Percentiles rank a stretch among this genome's conserved stretches.
These are phyloP conservation scores for Saimiri boliviensis DNA, from an alignment of 2,113 vertebrate species.

Conservation along the genomic window DNA sequence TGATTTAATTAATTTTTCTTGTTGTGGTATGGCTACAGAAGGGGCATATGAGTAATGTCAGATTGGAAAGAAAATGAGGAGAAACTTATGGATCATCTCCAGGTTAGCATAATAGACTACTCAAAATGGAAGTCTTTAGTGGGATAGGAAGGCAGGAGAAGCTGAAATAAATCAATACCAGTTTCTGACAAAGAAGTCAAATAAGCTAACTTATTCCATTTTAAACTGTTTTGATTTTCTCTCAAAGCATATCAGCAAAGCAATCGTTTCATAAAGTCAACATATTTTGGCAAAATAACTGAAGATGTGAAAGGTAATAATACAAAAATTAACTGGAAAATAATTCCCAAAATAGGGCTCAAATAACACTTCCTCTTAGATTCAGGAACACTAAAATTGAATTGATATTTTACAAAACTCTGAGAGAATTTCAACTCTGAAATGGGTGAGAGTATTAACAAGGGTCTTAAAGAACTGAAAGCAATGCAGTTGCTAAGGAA, in stretches of 20 bases:
- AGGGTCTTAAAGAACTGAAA: conserved; percentile 48
- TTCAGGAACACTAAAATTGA: conserved; percentile 34
- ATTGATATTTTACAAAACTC: conserved; percentile 27
- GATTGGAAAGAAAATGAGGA: not conserved
- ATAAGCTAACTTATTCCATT: not conserved
- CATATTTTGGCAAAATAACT: conserved; percentile 25
- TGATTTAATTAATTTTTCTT: not conserved
- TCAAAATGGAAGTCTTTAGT: not conserved
- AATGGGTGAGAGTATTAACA: conserved; percentile 19
- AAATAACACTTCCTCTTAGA: not conserved
- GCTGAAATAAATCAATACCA: not conserved
- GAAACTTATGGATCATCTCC: not conserved
- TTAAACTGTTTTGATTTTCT: conserved; percentile 40
- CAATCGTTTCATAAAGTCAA: conserved; percentile 25
- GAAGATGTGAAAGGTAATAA: not conserved
- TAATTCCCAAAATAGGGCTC: not conserved
- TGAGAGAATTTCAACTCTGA: not conserved
- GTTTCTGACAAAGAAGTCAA: not conserved
- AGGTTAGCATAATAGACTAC: not conserved
- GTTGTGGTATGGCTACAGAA: not conserved
- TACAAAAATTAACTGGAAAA: conserved; percentile 48
- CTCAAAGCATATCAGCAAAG: not conserved
- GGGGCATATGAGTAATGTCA: not conserved
- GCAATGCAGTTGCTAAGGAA: conserved; percentile 64
- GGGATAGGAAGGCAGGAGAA: not conserved